A percentile compares a stretch with the other conserved stretches of the same genome.
Conservation (phyloP, 2,113 vertebrate species). For the Archocentrus centrarchus region DNA sequence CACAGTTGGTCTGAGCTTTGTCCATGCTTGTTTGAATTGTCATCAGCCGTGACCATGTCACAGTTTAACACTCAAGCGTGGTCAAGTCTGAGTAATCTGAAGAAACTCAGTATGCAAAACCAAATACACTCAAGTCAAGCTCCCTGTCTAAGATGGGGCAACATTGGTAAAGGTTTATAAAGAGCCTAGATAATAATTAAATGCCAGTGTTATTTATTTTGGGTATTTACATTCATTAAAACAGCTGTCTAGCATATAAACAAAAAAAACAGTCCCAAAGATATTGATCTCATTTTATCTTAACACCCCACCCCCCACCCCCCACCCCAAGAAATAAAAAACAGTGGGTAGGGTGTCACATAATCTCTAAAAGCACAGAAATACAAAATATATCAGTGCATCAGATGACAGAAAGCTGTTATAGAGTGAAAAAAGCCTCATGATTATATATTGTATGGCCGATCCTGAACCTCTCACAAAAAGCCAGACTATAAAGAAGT, state of each 20-base stretch:
- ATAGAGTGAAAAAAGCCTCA: not conserved
- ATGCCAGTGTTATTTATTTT: not conserved
- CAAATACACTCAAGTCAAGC: not conserved
- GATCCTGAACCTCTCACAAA: not conserved
- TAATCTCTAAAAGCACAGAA: not conserved
- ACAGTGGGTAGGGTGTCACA: not conserved
- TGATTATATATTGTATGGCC: not conserved
- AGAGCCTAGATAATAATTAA: not conserved
- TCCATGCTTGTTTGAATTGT: conserved; percentile 30
- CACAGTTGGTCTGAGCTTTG: not conserved
- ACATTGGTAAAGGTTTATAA: not conserved
- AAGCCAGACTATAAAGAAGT: not conserved
- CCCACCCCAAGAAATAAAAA: not conserved
- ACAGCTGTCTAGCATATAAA: not conserved
- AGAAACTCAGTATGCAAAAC: not conserved
- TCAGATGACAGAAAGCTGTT: not conserved
- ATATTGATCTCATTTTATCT: not conserved
- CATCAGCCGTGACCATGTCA: not conserved
- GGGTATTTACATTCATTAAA: not conserved
- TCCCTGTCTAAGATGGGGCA: not conserved
- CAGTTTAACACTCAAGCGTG: conserved; percentile 4
- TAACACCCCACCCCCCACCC: too few species aligned
- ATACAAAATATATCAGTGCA: not conserved
- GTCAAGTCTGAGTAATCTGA: not conserved
- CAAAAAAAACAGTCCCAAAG: not conserved